Percentiles rank a stretch among this genome's conserved stretches.
Evolutionary conservation across 2,113 vertebrate species (phyloP).

Genomic region (Astur gentilis): DNA sequence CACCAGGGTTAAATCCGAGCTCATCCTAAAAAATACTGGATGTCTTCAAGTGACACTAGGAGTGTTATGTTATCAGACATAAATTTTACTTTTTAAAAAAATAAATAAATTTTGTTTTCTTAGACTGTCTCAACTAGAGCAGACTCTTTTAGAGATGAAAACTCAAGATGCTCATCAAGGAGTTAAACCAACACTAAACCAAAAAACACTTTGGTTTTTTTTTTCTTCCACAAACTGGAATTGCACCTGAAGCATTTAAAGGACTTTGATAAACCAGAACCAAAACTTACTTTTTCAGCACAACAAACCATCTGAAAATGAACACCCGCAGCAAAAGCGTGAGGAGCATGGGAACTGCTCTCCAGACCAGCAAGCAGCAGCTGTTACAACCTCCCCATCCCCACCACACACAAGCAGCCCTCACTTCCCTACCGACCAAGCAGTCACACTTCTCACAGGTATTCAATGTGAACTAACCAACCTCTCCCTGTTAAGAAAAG

Average conservation of each 20-base stretch:
- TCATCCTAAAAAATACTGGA: background rate
- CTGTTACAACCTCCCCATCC: background rate
- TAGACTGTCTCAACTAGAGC: background rate
- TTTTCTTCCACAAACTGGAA: background rate
- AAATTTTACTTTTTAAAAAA: background rate
- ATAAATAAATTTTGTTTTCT: background rate
- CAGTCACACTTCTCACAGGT: background rate
- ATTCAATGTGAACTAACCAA: rapidly evolving
- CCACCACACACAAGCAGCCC: rapidly evolving
- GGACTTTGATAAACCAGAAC: background rate
- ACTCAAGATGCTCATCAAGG: background rate
- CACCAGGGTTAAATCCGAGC: background rate
- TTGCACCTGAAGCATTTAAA: background rate
- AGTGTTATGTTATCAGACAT: background rate
- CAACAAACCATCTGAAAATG: background rate
- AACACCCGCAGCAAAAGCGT: background rate
- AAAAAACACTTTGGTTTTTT: background rate
- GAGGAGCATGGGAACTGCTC: background rate
- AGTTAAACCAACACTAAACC: background rate
- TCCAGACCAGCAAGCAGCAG: background rate
- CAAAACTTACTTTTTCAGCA: background rate
- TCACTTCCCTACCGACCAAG: too few relatives aligned
- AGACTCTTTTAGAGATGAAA: background rate
- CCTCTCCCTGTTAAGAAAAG: background rate
- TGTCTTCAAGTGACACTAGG: background rate